phyloP scores from a whole-genome alignment of 2,888 invertebrate genomes.

The Epiblema foenella region DNA sequence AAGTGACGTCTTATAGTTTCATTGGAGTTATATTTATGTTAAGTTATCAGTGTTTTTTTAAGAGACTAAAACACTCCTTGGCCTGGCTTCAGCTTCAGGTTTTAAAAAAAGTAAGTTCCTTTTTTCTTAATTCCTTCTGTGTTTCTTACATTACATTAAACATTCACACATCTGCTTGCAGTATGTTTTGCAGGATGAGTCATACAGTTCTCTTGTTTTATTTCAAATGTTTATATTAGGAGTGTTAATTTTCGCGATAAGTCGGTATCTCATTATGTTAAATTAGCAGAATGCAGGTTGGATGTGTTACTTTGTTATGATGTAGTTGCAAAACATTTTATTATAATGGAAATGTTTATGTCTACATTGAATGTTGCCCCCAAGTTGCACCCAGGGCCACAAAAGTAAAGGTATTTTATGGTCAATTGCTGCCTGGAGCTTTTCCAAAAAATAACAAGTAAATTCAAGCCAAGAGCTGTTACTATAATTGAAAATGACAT shows the following conservation, averaged over 20 bases:
- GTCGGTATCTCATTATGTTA: constrained; percentile 25
- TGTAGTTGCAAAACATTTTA: constrained; percentile 11
- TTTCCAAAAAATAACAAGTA: too few species aligned
- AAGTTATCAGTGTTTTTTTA: constrained; percentile 32
- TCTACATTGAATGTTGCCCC: too few species aligned
- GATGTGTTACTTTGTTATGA: constrained; percentile 27
- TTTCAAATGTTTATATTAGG: constrained; percentile 35
- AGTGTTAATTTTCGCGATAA: constrained; percentile 28
- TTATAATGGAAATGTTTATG: constrained; percentile 18
- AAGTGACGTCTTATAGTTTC: constrained; percentile 59
- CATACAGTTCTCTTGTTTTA: constrained; percentile 28
- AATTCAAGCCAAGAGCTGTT: too few species aligned
- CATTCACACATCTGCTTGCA: constrained; percentile 46
- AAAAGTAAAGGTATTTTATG: background rate
- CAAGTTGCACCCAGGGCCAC: background rate
- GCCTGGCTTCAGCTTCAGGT: constrained; percentile 40
- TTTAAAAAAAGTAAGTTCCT: constrained; percentile 46
- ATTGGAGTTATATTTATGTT: constrained; percentile 44
- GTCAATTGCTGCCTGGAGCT: background rate
- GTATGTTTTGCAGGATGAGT: constrained; percentile 40
- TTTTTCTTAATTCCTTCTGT: constrained; percentile 48
- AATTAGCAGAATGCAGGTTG: constrained; percentile 29
- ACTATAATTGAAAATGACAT: too few species aligned
- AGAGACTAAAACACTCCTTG: constrained; percentile 34
- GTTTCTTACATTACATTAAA: constrained; percentile 38